These are phyloP conservation scores for Perca flavescens DNA, from an alignment of 2,113 vertebrate species.

Conservation along the genomic window DNA sequence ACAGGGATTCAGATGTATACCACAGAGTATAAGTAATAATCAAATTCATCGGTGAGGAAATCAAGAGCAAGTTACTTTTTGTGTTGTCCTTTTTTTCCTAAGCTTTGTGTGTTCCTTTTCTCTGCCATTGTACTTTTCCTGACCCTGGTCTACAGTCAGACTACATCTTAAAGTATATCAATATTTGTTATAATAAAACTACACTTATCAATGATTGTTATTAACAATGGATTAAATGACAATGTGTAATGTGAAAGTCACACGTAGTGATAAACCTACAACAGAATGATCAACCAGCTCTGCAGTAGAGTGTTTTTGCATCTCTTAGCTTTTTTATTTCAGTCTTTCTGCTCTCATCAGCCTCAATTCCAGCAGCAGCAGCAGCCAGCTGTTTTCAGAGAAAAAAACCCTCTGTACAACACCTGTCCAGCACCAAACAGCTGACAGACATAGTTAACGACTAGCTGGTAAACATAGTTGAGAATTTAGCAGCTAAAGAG, in stretches of 20 bases:
- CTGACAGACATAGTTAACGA: not conserved
- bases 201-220: not conserved
- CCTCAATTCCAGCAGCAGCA: not conserved
- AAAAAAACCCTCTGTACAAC: no score
- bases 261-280: no score
- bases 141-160: not conserved
- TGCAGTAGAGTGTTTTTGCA: no score
- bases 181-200: not conserved
- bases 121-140: not conserved
- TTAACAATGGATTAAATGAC: not conserved
- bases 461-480: not conserved
- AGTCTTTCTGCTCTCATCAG: not conserved
- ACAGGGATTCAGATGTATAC: not conserved
- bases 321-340: not conserved
- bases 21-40: not conserved
- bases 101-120: not conserved
- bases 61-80: not conserved
- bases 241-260: not conserved
- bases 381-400: not conserved
- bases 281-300: no score
- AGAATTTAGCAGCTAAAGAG: constrained; percentile 9
- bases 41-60: not conserved
- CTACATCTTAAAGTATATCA: not conserved
- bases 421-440: not conserved
- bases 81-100: not conserved